Evolutionary conservation across 1,140 invertebrate genomes (phyloP).

Genomic region (Drosophila jambulina): DNA sequence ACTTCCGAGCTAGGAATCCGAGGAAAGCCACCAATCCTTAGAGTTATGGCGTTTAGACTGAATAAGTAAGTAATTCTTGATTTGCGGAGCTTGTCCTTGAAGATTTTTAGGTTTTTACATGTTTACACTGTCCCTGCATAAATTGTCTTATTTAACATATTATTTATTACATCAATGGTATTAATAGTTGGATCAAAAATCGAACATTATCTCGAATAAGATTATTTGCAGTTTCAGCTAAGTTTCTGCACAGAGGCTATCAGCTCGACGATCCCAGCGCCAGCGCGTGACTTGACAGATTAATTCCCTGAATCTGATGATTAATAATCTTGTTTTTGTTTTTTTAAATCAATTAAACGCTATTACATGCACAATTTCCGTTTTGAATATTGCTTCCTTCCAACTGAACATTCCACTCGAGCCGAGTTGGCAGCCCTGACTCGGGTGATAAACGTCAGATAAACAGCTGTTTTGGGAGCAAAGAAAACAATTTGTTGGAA

Average conservation of each 20-base stretch:
- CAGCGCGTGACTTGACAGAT: constrained; percentile 43
- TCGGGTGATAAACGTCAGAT: constrained; percentile 27
- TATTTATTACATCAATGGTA: neutral
- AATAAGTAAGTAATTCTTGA: neutral
- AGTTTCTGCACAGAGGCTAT: constrained; percentile 40
- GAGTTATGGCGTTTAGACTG: neutral
- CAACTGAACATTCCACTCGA: neutral
- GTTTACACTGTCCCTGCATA: too few relatives aligned
- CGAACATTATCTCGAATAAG: neutral
- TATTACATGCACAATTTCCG: constrained; percentile 53
- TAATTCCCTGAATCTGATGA: constrained; percentile 5
- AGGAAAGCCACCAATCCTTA: neutral
- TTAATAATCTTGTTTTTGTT: constrained; percentile 29
- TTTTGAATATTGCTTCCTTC: constrained; percentile 19
- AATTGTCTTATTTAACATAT: neutral
- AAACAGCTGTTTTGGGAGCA: constrained; percentile 25
- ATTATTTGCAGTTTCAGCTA: constrained; percentile 2
- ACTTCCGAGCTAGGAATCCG: neutral
- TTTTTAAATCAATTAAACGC: constrained; percentile 35
- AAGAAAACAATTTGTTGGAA: constrained; percentile 31
- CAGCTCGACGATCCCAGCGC: constrained; percentile 26
- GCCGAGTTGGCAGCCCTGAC: constrained; percentile 10
- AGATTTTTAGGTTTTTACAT: neutral
- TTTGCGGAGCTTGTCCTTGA: neutral
- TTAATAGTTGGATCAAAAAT: neutral